A percentile compares a stretch with the other conserved stretches of the same genome.
Conservation (phyloP, 2,113 vertebrate species). For the Todiramphus chloris region DNA sequence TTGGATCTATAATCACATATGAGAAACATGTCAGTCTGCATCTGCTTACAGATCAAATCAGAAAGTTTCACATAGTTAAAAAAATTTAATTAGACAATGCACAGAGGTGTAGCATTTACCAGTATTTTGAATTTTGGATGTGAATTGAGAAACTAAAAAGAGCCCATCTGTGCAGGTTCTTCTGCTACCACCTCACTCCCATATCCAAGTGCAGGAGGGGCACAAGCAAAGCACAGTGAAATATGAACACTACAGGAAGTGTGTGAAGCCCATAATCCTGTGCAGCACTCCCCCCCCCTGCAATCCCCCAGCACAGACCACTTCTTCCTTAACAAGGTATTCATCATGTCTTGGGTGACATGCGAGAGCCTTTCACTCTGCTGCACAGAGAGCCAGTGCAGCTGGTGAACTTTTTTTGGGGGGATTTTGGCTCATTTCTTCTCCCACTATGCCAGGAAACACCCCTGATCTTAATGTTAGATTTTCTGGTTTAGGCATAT, state of each 20-base stretch:
- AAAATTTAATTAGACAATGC: not conserved
- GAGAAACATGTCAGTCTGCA: not conserved
- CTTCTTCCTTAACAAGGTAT: not conserved
- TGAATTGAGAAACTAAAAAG: not conserved
- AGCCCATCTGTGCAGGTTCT: not conserved
- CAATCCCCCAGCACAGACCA: not conserved
- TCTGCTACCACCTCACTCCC: not conserved
- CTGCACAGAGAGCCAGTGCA: not conserved
- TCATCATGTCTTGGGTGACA: not conserved
- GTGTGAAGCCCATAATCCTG: not conserved
- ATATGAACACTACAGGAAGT: accelerated
- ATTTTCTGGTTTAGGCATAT: not conserved
- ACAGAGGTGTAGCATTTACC: not conserved
- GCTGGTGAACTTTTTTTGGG: not conserved
- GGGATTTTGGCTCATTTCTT: not conserved
- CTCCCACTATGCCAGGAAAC: not conserved
- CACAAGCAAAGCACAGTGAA: not conserved
- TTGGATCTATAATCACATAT: not conserved
- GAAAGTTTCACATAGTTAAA: not conserved
- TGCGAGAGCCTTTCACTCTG: not conserved
- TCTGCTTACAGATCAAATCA: not conserved
- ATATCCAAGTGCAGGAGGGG: not conserved
- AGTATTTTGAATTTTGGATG: not conserved
- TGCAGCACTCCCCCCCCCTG: no score
- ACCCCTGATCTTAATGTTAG: not conserved